phyloP scores from a whole-genome alignment of 1,140 invertebrate species.

The Drosophila tani region DNA sequence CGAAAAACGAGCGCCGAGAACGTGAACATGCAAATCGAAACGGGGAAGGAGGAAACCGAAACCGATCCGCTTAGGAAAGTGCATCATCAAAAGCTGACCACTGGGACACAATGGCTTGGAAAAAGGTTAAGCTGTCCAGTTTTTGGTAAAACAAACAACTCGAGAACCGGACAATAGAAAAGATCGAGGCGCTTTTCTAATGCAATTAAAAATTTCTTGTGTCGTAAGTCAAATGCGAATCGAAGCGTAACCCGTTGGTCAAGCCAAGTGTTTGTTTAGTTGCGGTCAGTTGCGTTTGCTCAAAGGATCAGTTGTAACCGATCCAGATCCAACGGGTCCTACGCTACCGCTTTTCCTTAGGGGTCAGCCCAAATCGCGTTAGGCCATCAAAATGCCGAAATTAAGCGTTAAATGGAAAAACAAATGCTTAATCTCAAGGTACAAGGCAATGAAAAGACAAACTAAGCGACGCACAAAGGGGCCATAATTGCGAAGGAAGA shows the following conservation, averaged over 20 bases:
- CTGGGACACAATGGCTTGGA: constrained; percentile 31
- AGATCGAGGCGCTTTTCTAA: constrained; percentile 52
- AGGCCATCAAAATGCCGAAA: constrained; percentile 79
- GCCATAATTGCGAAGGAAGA: constrained; percentile 67
- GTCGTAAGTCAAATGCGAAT: constrained; percentile 75
- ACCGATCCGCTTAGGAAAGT: constrained; percentile 79
- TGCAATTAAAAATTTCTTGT: constrained; percentile 71
- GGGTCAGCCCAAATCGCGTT: constrained; percentile 72
- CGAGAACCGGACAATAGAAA: constrained; percentile 22
- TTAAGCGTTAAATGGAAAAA: constrained; percentile 83
- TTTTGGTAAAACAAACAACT: constrained; percentile 68
- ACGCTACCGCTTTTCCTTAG: constrained; percentile 5
- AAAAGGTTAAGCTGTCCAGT: constrained; percentile 70
- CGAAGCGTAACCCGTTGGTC: constrained; percentile 55
- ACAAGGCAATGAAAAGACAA: constrained; percentile 79
- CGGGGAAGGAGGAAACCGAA: constrained; percentile 25
- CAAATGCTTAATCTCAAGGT: constrained; percentile 79
- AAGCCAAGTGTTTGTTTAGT: constrained; percentile 75
- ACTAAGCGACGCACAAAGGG: constrained; percentile 73
- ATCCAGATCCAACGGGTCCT: constrained; percentile 30
- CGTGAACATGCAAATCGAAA: constrained; percentile 61
- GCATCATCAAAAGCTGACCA: constrained; percentile 70
- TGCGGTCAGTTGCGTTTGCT: constrained; percentile 71
- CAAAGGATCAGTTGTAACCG: constrained; percentile 64
- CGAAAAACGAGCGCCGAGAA: constrained; percentile 45